phyloP scores from a whole-genome alignment of 2,113 vertebrate genomes.

The Melozone crissalis region DNA sequence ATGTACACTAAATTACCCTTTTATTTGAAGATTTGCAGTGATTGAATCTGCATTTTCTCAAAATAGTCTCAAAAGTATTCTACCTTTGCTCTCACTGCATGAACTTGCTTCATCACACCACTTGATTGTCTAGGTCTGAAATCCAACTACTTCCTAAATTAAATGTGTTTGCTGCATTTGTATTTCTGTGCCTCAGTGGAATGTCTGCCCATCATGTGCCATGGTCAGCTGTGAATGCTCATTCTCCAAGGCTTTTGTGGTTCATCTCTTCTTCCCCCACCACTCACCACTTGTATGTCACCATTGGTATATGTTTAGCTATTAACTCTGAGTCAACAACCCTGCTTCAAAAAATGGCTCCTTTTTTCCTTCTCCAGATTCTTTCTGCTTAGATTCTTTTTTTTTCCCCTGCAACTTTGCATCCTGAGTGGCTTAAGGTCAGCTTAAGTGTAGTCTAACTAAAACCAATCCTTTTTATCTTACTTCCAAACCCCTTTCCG shows the following conservation, averaged over 20 bases:
- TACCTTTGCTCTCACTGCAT: background rate
- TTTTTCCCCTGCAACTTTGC: fast-evolving
- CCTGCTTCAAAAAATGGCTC: background rate
- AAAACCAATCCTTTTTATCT: background rate
- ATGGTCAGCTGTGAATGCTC: background rate
- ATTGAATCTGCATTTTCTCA: background rate
- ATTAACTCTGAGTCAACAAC: background rate
- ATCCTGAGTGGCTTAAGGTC: background rate
- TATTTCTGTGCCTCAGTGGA: background rate
- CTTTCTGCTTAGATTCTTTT: background rate
- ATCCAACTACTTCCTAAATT: background rate
- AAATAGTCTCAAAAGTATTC: background rate
- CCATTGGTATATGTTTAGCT: background rate
- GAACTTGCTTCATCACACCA: background rate
- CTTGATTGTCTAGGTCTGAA: background rate
- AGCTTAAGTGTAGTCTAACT: background rate
- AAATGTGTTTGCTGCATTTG: background rate
- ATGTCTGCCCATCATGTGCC: background rate
- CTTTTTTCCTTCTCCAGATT: background rate
- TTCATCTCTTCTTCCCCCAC: background rate
- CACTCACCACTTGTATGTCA: background rate
- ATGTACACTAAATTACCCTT: background rate
- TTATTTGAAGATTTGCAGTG: background rate
- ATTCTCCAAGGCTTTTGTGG: background rate
- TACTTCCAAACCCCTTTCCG: background rate